Percentiles rank a stretch among this genome's conserved stretches.
These are phyloP conservation scores for Melanargia galathea DNA, from an alignment of 2,888 invertebrate genomes.

Conservation along the genomic window DNA sequence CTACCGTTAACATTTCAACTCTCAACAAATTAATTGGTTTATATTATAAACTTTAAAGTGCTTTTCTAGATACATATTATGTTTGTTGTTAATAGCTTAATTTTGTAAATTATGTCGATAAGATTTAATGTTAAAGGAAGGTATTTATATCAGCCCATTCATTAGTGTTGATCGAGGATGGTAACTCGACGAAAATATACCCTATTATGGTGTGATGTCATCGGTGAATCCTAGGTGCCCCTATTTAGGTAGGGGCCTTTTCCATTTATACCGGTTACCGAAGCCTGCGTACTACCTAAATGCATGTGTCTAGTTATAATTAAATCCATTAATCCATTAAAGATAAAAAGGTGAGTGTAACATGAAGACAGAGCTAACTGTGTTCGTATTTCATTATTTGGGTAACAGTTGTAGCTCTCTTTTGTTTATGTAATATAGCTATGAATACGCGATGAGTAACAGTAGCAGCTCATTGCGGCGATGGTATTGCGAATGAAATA, in stretches of 20 bases:
- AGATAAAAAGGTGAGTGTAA: no score
- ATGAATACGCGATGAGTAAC: constrained; percentile 33
- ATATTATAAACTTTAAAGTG: constrained; percentile 1
- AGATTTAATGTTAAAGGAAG: background rate
- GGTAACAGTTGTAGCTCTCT: constrained; percentile 11
- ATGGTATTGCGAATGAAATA: constrained; percentile 52
- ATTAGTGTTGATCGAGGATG: no score
- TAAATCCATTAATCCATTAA: no score
- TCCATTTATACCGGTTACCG: no score
- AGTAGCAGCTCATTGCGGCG: constrained; percentile 37
- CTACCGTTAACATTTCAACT: background rate
- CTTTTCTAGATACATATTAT: background rate
- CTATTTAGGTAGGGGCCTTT: no score
- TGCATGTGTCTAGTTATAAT: no score
- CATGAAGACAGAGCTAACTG: no score
- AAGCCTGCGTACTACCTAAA: no score
- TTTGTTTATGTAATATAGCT: constrained; percentile 20
- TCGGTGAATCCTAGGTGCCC: no score
- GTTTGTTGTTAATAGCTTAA: background rate
- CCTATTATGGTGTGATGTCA: no score
- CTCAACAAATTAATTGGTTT: background rate
- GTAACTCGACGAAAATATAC: no score
- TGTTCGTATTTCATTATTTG: background rate
- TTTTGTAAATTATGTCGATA: background rate
- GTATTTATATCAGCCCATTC: no score